phyloP scores from a whole-genome alignment of 30 jellyfish, hydroid and myxozoan genomes.

The Rhopilema esculentum region DNA sequence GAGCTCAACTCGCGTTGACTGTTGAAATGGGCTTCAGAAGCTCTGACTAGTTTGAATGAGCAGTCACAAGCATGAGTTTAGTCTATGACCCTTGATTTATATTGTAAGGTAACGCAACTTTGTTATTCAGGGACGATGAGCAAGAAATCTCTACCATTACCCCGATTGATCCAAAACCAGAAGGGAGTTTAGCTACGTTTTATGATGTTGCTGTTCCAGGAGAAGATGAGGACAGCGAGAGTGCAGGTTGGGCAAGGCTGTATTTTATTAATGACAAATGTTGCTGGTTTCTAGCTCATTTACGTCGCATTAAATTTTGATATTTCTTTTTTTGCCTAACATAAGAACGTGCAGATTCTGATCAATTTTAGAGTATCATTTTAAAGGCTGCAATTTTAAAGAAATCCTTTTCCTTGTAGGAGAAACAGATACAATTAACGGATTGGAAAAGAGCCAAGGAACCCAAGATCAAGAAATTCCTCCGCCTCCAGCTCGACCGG shows the following conservation, averaged over 20 bases:
- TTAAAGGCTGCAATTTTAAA: no score
- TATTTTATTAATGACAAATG: background rate
- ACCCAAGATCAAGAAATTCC: slow-evolving; percentile 11
- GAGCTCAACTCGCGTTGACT: no score
- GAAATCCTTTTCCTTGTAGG: slow-evolving; percentile 2
- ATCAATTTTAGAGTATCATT: no score
- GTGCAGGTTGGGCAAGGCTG: slow-evolving; percentile 13
- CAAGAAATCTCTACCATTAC: slow-evolving; percentile 25
- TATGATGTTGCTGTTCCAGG: slow-evolving; percentile 97
- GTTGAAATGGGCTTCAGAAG: no score
- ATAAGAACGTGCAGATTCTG: no score
- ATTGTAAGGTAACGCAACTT: background rate
- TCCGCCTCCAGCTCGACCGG: slow-evolving; percentile 68
- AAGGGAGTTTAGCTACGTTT: slow-evolving; percentile 88
- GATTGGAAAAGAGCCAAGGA: slow-evolving; percentile 20
- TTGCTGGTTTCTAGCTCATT: no score
- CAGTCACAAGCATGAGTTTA: no score
- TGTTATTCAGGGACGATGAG: slow-evolving; percentile 50
- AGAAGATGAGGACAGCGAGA: slow-evolving; percentile 40
- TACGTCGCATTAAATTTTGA: no score
- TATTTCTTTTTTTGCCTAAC: no score
- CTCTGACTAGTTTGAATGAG: no score
- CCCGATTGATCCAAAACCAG: slow-evolving; percentile 69
- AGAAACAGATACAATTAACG: slow-evolving; percentile 17
- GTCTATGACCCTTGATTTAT: no score